Conservation (phyloP, 1,140 invertebrate genomes). For the Matsumurasca onukii region DNA sequence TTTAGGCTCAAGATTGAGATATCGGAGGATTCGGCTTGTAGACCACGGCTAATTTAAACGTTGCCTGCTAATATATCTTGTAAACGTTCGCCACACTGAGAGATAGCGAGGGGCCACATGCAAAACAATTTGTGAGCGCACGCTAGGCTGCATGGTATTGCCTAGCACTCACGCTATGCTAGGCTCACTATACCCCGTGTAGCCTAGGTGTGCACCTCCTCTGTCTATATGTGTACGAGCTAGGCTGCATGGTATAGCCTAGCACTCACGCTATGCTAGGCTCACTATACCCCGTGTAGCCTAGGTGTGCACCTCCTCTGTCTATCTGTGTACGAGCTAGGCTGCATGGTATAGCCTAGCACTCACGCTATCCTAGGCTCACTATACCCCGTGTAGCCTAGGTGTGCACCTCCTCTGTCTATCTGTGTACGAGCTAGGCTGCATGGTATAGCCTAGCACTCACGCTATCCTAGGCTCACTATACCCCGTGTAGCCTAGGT, state of each 20-base stretch:
- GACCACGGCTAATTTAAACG: constrained; percentile 14
- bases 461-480: no score
- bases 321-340: no score
- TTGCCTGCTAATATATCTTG: constrained; percentile 25
- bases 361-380: no score
- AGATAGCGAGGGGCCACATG: constrained; percentile 21
- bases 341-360: no score
- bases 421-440: no score
- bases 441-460: no score
- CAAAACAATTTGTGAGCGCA: constrained; percentile 21
- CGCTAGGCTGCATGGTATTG: neutral
- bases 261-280: neutral
- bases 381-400: no score
- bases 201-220: neutral
- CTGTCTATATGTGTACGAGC: neutral
- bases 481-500: no score
- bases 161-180: no score
- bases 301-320: neutral
- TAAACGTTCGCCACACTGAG: neutral
- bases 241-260: neutral
- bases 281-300: neutral
- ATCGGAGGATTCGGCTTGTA: neutral
- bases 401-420: no score
- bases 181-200: neutral
- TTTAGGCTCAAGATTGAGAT: neutral